Evolutionary conservation across 1,140 invertebrate genomes (phyloP), one percentile per base, ranked within the genome.

Genomic region (Drepana arcuata): DNA sequence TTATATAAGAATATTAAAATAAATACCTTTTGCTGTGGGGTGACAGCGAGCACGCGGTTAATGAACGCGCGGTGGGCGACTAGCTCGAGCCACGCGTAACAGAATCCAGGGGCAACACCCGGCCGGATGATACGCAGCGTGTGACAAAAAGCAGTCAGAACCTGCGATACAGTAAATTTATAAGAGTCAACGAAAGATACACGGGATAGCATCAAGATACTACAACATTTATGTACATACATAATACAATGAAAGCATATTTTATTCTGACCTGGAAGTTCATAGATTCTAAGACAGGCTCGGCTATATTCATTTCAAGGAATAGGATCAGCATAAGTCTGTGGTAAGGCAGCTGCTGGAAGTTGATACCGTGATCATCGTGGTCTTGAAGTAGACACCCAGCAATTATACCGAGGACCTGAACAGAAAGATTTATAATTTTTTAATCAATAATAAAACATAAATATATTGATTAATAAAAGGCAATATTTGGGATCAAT

Each of bases 331-430:
- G 95, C 36, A 99, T 95, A 40, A 99, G 95, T 14, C 98, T 87
- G 64, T 99, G 97, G 83, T 99, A 99, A 0, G 98, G 96, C 35
- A 99, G 84, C 72, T 99, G 96, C 60, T 99, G 95, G 83, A 99
- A 99, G 32, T 97, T 95, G 0, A 87, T 87, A 80, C 92, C 79
- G 49, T 91, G 85, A 83, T 91, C 89, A 42, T 99, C 97, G 55
- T 99, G 97, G 71, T 99, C 98, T 78, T 96, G 94, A 1, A 98
- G 84, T 23, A 99, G 81, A 13, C 97, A 95, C 0, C 96, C 96
- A 9, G 96, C 94, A 1, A 99, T 93, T 50, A 99, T 97, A 9
- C 95, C 96, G 34, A 99, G 82, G 34, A 94, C 87, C 87, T 89
- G 46, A 1, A 73, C 49, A 34, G 7, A 18, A 33, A 28, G 35